These are phyloP conservation scores for Heteromurus nitidus DNA, from an alignment of 2,888 invertebrate species.

Conservation along the genomic window DNA sequence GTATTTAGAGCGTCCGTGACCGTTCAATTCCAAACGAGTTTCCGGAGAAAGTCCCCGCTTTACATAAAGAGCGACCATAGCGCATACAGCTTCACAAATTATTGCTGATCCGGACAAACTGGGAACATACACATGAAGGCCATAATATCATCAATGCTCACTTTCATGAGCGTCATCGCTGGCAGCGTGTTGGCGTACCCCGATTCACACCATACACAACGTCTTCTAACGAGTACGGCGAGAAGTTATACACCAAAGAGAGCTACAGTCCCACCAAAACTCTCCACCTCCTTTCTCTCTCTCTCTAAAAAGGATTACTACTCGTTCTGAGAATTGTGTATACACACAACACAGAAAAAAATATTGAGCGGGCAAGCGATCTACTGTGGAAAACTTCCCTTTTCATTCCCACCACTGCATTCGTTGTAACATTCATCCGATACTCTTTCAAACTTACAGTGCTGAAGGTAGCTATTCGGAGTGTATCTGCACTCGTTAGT, in stretches of 20 bases:
- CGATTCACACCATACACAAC: constrained; percentile 33
- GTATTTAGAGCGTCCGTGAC: not conserved
- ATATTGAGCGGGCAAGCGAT: constrained; percentile 65
- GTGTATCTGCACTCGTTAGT: too few species aligned
- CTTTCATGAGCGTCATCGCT: not conserved
- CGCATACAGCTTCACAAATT: too few species aligned
- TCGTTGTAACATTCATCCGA: not conserved
- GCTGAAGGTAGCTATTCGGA: too few species aligned
- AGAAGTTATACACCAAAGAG: constrained; percentile 39
- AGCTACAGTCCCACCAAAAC: not conserved
- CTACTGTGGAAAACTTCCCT: constrained; percentile 44
- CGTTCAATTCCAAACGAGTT: not conserved
- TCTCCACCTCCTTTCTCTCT: constrained; percentile 38
- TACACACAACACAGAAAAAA: constrained; percentile 13
- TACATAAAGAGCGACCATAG: not conserved
- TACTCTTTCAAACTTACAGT: not conserved
- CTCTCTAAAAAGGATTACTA: not conserved
- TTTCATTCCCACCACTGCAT: constrained; percentile 23
- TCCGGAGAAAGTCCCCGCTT: constrained; percentile 12
- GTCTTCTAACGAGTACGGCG: constrained; percentile 59
- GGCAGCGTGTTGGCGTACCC: constrained; percentile 36
- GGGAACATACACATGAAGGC: too few species aligned
- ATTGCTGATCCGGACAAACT: too few species aligned
- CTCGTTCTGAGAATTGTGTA: not conserved
- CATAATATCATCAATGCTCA: too few species aligned